phyloP scores from a whole-genome alignment of 92 coral and sea anemone genomes.

The Muricea muricata region DNA sequence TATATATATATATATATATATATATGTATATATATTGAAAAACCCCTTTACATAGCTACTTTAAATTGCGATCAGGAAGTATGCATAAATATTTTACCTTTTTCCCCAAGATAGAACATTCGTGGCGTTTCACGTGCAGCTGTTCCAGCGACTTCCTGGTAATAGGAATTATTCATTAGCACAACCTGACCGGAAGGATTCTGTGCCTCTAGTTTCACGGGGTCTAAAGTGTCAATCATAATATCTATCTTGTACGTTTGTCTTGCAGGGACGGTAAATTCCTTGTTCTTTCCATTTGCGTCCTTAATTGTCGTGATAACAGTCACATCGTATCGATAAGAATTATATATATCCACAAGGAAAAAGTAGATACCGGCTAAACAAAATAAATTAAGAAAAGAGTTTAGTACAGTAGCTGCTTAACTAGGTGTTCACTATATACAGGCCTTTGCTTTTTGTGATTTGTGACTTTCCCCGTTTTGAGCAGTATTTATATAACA shows the following conservation, averaged over 20 bases:
- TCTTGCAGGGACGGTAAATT: neutral
- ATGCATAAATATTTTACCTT: neutral
- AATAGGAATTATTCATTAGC: neutral
- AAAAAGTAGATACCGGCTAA: neutral
- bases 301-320: neutral
- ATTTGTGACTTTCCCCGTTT: too few relatives aligned
- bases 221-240: neutral
- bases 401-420: neutral
- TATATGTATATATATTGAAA: too few relatives aligned
- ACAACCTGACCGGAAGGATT: constrained; percentile 2
- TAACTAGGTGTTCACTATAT: neutral
- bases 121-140: neutral
- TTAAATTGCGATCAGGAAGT: neutral
- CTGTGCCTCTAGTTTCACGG: neutral
- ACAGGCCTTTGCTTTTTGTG: too few relatives aligned
- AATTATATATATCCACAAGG: neutral
- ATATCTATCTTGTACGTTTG: neutral
- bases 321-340: constrained; percentile 11
- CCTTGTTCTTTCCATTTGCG: neutral
- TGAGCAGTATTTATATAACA: too few relatives aligned
- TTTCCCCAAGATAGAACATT: neutral
- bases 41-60: too few relatives aligned
- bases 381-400: neutral
- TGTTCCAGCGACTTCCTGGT: neutral
- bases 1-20: too few relatives aligned